Conservation (phyloP, 2,113 vertebrate genomes). For the Pachypanchax playfairii region DNA sequence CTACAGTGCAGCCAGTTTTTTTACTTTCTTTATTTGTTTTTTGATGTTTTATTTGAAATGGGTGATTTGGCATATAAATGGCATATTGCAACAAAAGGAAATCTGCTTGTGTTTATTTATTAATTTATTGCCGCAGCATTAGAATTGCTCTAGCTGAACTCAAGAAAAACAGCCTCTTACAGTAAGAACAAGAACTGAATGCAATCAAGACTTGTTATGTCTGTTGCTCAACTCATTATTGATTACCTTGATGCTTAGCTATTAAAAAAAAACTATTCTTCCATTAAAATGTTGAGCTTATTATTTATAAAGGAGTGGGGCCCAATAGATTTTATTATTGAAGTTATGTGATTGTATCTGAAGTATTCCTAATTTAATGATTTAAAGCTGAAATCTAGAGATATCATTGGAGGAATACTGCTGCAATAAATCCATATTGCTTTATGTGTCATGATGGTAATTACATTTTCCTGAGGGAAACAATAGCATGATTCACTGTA, state of each 20-base stretch:
- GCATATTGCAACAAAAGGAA: not conserved
- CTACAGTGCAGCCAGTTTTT: too few species aligned
- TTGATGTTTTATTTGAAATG: too few species aligned
- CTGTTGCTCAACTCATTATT: not conserved
- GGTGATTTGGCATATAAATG: not conserved
- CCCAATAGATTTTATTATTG: not conserved
- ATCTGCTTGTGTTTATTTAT: too few species aligned
- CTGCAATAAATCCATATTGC: not conserved
- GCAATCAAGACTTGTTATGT: not conserved
- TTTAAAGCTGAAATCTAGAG: not conserved
- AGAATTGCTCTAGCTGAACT: not conserved
- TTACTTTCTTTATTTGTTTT: too few species aligned
- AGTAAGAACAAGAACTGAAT: not conserved
- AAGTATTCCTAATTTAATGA: not conserved
- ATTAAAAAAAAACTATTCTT: slow-evolving; percentile 9
- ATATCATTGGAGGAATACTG: not conserved
- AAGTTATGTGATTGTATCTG: too few species aligned
- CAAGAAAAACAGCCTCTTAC: slow-evolving; percentile 1
- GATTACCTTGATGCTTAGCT: slow-evolving; percentile 4
- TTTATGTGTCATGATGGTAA: not conserved
- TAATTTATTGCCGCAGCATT: too few species aligned
- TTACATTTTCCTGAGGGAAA: not conserved
- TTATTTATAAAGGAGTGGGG: not conserved
- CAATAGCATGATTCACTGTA: not conserved
- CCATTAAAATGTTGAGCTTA: not conserved